These are phyloP conservation scores for Coelopa frigida DNA, from an alignment of 1,140 invertebrate genomes.

Conservation along the genomic window DNA sequence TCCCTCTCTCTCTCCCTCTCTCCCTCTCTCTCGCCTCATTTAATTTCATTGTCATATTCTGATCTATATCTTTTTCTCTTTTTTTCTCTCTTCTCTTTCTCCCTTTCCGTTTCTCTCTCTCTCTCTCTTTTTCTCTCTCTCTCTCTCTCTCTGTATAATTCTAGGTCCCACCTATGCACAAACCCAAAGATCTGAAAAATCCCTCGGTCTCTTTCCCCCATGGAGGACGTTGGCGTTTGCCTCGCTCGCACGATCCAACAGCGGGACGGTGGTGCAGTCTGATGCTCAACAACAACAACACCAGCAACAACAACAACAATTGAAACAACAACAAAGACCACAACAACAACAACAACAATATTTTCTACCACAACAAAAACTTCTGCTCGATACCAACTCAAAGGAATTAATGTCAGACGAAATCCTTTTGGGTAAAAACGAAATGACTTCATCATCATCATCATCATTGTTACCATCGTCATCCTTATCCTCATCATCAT, in stretches of 20 bases:
- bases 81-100: not conserved
- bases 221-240: slow-evolving; percentile 39
- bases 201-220: slow-evolving; percentile 35
- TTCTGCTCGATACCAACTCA: slow-evolving; percentile 26
- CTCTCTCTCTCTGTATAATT: too few relatives aligned
- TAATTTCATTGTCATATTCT: too few relatives aligned
- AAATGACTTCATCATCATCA: too few relatives aligned
- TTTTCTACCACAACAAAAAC: slow-evolving; percentile 27
- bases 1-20: too few relatives aligned
- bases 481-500: too few relatives aligned
- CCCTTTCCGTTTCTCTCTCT: too few relatives aligned
- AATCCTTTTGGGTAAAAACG: too few relatives aligned
- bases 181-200: slow-evolving; percentile 29
- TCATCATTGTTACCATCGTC: too few relatives aligned
- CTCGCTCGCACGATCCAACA: slow-evolving; percentile 22
- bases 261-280: too few relatives aligned
- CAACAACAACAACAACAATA: slow-evolving; percentile 26
- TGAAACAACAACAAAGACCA: not conserved
- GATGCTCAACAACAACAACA: slow-evolving; percentile 3
- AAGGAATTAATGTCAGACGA: not conserved
- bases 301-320: not conserved
- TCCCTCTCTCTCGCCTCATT: too few relatives aligned
- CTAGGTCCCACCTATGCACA: slow-evolving; percentile 12
- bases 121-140: not conserved
- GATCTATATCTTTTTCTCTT: not conserved